Evolutionary conservation across 2,888 invertebrate genomes (phyloP).

Genomic region (Coleophora flavipennella): DNA sequence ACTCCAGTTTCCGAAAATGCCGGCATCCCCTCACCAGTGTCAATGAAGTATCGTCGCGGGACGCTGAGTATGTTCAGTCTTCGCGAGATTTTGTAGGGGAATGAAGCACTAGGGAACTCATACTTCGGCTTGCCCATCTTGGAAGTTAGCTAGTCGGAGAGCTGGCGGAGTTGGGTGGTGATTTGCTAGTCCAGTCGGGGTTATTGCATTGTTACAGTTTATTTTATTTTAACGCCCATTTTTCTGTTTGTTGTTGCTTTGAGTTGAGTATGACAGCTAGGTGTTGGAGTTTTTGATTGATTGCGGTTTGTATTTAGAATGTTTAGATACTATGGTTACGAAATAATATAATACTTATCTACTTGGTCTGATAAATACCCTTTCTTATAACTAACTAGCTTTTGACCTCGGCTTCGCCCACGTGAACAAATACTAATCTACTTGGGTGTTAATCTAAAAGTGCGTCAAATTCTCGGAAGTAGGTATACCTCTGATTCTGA

Average conservation of each 20-base stretch:
- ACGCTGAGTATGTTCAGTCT: conserved; percentile 41
- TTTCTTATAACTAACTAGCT: no score
- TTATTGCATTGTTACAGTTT: conserved; percentile 4
- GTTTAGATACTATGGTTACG: conserved; percentile 1
- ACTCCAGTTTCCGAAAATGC: conserved; percentile 32
- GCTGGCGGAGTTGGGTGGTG: conserved; percentile 16
- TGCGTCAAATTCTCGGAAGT: no score
- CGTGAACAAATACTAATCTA: no score
- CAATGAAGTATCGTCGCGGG: conserved; percentile 33
- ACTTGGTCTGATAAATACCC: no score
- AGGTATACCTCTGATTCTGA: no score
- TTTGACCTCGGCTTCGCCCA: no score
- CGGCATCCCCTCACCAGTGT: conserved; percentile 42
- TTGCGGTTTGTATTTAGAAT: conserved; percentile 7
- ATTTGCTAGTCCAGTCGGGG: neutral
- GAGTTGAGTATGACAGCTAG: conserved; percentile 3
- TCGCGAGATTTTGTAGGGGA: conserved; percentile 39
- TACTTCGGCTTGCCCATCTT: conserved; percentile 42
- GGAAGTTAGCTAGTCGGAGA: conserved; percentile 29
- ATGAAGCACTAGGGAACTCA: conserved; percentile 37
- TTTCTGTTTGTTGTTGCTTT: conserved; percentile 2
- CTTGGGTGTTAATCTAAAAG: no score
- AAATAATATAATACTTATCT: no score
- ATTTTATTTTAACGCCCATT: conserved; percentile 15
- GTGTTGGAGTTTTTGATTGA: neutral